These are phyloP conservation scores for Enteromius fasciolatus DNA, from an alignment of 2,797 vertebrate species.

Conservation along the genomic window DNA sequence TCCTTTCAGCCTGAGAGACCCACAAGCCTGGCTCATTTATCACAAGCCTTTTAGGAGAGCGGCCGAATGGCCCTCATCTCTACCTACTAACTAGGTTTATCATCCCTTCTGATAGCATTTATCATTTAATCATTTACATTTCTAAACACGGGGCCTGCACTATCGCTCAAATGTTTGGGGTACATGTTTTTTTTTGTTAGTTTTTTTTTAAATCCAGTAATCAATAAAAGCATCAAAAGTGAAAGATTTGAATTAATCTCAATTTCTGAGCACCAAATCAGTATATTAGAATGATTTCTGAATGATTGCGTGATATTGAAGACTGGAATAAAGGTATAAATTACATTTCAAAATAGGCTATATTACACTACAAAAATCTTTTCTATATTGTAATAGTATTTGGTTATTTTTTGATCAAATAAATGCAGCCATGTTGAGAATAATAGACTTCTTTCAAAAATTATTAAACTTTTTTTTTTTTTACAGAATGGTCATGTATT, in stretches of 20 bases:
- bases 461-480: no score
- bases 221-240: neutral
- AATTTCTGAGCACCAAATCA: neutral
- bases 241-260: no score
- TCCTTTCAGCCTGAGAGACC: constrained; percentile 73
- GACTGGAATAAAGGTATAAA: neutral
- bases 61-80: constrained; percentile 66
- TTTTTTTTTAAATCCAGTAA: neutral
- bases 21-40: constrained; percentile 74
- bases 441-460: neutral
- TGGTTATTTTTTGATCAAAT: neutral
- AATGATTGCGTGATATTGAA: neutral
- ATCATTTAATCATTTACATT: neutral
- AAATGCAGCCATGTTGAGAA: neutral
- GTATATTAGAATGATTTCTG: neutral
- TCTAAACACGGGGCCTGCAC: neutral
- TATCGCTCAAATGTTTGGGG: neutral
- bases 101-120: neutral
- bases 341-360: neutral
- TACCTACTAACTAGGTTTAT: constrained; percentile 31
- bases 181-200: neutral
- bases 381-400: neutral
- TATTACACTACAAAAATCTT: neutral
- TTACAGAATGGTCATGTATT: neutral
- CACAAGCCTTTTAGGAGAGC: constrained; percentile 72